These are phyloP conservation scores for Virgularia gustaviana DNA, from an alignment of 92 coral and sea anemone genomes.

Conservation along the genomic window DNA sequence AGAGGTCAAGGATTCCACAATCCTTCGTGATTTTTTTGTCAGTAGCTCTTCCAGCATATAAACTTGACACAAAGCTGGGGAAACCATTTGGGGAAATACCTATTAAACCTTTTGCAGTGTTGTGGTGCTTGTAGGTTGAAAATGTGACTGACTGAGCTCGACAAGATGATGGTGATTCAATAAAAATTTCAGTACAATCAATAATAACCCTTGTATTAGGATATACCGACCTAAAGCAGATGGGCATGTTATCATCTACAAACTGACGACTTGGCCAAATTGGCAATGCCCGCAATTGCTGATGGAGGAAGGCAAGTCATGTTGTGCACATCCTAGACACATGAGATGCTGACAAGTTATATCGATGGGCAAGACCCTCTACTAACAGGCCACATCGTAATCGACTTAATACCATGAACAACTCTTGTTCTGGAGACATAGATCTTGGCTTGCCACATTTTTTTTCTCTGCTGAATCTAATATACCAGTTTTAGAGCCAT, in stretches of 20 bases:
- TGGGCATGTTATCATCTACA: conserved; percentile 22
- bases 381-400: conserved; percentile 25
- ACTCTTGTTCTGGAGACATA: conserved; percentile 40
- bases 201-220: conserved; percentile 7
- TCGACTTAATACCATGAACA: conserved; percentile 36
- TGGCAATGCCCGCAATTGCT: neutral
- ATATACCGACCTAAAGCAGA: neutral
- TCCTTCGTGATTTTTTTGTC: conserved; percentile 45
- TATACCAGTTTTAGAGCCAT: conserved; percentile 31
- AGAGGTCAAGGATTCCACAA: conserved; percentile 42
- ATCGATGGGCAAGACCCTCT: conserved; percentile 34
- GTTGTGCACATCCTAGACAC: conserved; percentile 40
- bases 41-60: conserved; percentile 41
- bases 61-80: conserved; percentile 39
- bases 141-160: conserved; percentile 17
- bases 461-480: conserved; percentile 5
- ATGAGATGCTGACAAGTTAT: conserved; percentile 13
- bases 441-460: conserved; percentile 14
- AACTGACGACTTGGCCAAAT: conserved; percentile 31
- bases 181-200: conserved; percentile 26
- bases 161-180: conserved; percentile 8
- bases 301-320: conserved; percentile 34
- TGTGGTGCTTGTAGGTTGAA: conserved; percentile 26
- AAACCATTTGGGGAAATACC: conserved; percentile 13
- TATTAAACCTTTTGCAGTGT: conserved; percentile 24